Percentiles rank a stretch among this genome's conserved stretches.
These are phyloP conservation scores for Accipiter virgatus DNA, from an alignment of 2,113 vertebrate species.

Conservation along the genomic window DNA sequence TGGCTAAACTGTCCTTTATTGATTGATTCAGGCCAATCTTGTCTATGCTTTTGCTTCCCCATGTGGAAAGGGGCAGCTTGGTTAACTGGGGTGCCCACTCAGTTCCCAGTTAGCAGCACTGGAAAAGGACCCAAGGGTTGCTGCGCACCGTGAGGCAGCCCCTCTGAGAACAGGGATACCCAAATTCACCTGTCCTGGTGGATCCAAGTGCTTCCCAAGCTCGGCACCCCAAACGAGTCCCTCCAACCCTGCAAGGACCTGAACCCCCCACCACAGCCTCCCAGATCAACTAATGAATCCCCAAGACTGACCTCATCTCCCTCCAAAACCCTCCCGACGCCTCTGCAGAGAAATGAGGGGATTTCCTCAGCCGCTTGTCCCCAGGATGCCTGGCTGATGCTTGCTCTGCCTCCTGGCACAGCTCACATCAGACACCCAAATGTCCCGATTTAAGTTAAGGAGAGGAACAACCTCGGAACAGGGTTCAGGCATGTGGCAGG, in stretches of 20 bases:
- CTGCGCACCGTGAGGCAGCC: accelerated
- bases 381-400: too few species aligned
- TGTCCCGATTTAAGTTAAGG: neutral
- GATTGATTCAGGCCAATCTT: neutral
- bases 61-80: neutral
- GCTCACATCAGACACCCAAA: neutral
- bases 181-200: neutral
- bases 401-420: neutral
- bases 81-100: neutral
- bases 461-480: neutral
- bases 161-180: neutral
- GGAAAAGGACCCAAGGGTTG: accelerated
- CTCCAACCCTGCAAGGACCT: neutral
- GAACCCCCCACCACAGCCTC: neutral
- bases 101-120: neutral
- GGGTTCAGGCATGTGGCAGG: too few species aligned
- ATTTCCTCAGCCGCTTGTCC: neutral
- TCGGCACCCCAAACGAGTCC: neutral
- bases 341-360: neutral
- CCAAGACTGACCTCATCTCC: neutral
- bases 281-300: too few species aligned
- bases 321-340: neutral
- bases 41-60: neutral
- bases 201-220: neutral
- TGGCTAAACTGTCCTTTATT: neutral